phyloP scores from a whole-genome alignment of 1,140 invertebrate genomes.

The Aphaenogaster floridana region DNA sequence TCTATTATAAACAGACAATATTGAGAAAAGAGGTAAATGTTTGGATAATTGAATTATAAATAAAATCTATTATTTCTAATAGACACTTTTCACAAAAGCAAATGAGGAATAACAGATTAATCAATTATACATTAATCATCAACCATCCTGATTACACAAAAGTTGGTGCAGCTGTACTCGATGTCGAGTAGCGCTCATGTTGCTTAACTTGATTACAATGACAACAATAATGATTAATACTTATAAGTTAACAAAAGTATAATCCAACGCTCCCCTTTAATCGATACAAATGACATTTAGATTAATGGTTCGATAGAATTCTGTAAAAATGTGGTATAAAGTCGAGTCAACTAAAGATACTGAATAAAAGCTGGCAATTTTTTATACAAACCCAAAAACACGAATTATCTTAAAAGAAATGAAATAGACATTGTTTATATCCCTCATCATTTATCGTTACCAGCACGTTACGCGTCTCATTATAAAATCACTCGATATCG shows the following conservation, averaged over 20 bases:
- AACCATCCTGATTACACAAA: background rate
- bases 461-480: background rate
- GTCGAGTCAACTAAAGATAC: background rate
- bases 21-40: background rate
- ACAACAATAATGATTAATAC: background rate
- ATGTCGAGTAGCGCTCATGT: background rate
- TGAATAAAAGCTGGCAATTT: background rate
- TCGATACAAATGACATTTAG: background rate
- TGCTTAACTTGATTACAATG: background rate
- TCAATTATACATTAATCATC: background rate
- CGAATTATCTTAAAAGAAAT: background rate
- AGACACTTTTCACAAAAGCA: background rate
- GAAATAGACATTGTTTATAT: too few relatives aligned
- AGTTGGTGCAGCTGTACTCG: background rate
- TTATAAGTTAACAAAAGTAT: conserved; percentile 2
- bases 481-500: background rate
- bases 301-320: conserved; percentile 4
- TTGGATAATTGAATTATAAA: background rate
- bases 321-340: background rate
- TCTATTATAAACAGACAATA: background rate
- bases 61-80: background rate
- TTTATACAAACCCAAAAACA: background rate
- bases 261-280: background rate
- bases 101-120: background rate
- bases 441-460: background rate